Evolutionary conservation across 2,113 vertebrate species (phyloP).

Genomic region (Ctenodactylus gundi): DNA sequence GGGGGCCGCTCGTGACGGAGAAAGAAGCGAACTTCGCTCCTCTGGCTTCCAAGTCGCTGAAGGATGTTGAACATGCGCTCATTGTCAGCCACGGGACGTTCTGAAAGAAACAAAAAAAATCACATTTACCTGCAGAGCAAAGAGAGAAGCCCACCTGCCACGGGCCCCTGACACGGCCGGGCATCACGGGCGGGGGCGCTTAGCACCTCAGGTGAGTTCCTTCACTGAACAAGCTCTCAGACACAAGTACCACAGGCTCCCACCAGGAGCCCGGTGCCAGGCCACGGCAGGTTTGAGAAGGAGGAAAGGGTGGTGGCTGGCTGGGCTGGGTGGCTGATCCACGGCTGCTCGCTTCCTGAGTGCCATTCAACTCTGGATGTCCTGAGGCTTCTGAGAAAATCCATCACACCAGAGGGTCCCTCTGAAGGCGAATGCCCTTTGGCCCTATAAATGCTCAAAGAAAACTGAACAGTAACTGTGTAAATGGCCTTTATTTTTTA

Average conservation of each 20-base stretch:
- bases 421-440: not conserved
- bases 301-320: not conserved
- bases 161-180: not conserved
- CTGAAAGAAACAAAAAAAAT: conserved; percentile 79
- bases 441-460: not conserved
- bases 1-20: conserved; percentile 92
- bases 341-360: rapidly evolving
- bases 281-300: not conserved
- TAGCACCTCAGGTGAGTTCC: not conserved
- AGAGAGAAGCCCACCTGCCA: not conserved
- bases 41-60: conserved; percentile 92
- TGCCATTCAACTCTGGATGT: not conserved
- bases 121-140: not conserved
- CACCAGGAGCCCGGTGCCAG: not conserved
- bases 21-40: conserved; percentile 94
- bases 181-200: not conserved
- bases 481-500: not conserved
- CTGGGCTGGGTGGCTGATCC: too few relatives aligned
- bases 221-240: not conserved
- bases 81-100: conserved; percentile 90
- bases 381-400: not conserved
- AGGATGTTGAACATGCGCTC: conserved; percentile 96
- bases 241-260: not conserved
- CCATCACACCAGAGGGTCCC: not conserved
- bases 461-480: not conserved